Evolutionary conservation across 2,113 vertebrate genomes (phyloP).

Genomic region (Eonycteris spelaea): DNA sequence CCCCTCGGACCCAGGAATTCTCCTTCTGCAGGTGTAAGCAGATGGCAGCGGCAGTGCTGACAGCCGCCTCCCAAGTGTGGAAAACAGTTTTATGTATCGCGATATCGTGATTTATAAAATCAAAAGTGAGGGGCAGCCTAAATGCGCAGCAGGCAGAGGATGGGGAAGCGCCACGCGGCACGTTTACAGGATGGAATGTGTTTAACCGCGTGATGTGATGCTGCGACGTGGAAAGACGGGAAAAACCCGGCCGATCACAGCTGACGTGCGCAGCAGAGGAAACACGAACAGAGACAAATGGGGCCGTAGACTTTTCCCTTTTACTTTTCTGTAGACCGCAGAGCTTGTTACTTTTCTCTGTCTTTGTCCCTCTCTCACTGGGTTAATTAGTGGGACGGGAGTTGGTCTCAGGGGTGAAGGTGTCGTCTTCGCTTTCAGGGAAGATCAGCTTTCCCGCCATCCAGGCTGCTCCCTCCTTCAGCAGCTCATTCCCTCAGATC

Average conservation of each 20-base stretch:
- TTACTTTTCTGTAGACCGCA: background rate
- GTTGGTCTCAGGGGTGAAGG: rapidly evolving
- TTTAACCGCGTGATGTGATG: rapidly evolving
- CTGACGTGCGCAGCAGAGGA: too few species aligned
- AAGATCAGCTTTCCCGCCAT: conserved; percentile 98
- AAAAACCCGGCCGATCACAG: rapidly evolving
- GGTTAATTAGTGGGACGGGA: rapidly evolving
- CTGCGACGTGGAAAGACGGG: rapidly evolving
- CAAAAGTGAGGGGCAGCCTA: background rate
- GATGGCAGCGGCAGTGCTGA: background rate
- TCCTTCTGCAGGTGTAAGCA: background rate
- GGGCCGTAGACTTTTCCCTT: rapidly evolving
- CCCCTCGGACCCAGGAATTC: background rate
- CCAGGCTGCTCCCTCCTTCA: conserved; percentile 97
- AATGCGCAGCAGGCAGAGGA: background rate
- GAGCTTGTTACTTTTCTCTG: rapidly evolving
- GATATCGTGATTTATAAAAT: rapidly evolving
- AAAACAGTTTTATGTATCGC: background rate
- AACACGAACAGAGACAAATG: rapidly evolving
- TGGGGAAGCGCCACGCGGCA: rapidly evolving
- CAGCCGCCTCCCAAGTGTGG: background rate
- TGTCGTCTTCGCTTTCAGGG: conserved; percentile 81
- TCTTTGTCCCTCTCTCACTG: background rate
- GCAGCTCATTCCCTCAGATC: conserved; percentile 95
- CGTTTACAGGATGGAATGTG: rapidly evolving